These are phyloP conservation scores for Catharus minimus DNA, from an alignment of 2,113 vertebrate genomes.

Conservation along the genomic window DNA sequence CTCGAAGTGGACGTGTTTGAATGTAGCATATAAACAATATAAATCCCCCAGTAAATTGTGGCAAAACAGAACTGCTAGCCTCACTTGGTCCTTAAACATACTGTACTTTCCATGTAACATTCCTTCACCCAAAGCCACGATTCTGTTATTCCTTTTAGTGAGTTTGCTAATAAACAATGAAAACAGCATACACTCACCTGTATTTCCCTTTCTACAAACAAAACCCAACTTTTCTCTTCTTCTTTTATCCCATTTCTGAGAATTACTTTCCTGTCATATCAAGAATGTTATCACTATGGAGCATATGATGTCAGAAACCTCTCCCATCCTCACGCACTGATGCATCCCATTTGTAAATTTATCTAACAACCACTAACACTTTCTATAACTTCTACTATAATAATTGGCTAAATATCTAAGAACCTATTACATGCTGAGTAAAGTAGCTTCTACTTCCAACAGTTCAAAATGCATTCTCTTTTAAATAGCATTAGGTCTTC, in stretches of 20 bases:
- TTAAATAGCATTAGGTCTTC: neutral
- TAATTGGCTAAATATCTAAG: conserved; percentile 1
- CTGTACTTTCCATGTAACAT: neutral
- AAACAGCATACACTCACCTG: neutral
- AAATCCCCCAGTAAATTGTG: neutral
- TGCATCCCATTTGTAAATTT: neutral
- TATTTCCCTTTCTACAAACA: neutral
- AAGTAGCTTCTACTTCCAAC: neutral
- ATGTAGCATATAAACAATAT: neutral
- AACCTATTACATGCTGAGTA: neutral
- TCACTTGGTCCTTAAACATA: neutral
- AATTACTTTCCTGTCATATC: neutral
- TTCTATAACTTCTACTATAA: neutral
- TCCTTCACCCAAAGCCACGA: neutral
- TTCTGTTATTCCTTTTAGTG: neutral
- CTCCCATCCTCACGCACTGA: neutral
- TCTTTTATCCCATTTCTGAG: neutral
- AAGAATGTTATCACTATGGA: neutral
- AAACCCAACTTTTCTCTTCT: neutral
- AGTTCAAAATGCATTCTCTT: neutral
- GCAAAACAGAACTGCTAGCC: neutral
- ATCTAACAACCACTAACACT: neutral
- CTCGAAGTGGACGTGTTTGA: neutral
- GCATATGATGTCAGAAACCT: neutral
- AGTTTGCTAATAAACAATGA: neutral